Evolutionary conservation across 2,113 vertebrate species (phyloP).

Genomic region (Tyto alba): DNA sequence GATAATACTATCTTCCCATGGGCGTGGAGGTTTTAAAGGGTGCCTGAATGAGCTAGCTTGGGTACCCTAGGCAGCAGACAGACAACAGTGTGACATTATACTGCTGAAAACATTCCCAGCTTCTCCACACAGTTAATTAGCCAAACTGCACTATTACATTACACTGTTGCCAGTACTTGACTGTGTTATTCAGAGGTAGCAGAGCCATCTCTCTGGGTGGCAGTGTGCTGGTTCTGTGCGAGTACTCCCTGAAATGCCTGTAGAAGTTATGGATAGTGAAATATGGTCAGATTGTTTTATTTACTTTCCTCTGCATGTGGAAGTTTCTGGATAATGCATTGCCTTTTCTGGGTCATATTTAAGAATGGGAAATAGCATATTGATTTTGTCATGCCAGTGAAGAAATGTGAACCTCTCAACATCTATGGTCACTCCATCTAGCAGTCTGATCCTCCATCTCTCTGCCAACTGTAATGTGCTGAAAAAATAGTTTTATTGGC

Average conservation of each 20-base stretch:
- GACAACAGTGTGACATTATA: not conserved
- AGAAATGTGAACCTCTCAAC: conserved; percentile 48
- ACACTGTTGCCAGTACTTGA: not conserved
- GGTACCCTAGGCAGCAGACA: not conserved
- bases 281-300: not conserved
- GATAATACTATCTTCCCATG: not conserved
- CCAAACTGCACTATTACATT: not conserved
- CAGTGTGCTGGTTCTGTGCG: not conserved
- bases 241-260: not conserved
- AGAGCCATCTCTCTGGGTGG: not conserved
- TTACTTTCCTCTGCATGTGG: conserved; percentile 8
- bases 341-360: conserved; percentile 46
- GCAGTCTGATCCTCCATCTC: not conserved
- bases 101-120: not conserved
- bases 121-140: not conserved
- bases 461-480: not conserved
- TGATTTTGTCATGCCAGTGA: conserved; percentile 44
- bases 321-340: conserved; percentile 44
- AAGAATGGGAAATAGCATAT: conserved; percentile 55
- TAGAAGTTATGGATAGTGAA: not conserved
- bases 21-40: not conserved
- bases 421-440: conserved; percentile 8
- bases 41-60: not conserved
- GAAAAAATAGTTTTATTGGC: conserved; percentile 14
- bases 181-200: not conserved